Evolutionary conservation across 2,797 vertebrate species (phyloP).

Genomic region (Amblyopsis hoosieri): DNA sequence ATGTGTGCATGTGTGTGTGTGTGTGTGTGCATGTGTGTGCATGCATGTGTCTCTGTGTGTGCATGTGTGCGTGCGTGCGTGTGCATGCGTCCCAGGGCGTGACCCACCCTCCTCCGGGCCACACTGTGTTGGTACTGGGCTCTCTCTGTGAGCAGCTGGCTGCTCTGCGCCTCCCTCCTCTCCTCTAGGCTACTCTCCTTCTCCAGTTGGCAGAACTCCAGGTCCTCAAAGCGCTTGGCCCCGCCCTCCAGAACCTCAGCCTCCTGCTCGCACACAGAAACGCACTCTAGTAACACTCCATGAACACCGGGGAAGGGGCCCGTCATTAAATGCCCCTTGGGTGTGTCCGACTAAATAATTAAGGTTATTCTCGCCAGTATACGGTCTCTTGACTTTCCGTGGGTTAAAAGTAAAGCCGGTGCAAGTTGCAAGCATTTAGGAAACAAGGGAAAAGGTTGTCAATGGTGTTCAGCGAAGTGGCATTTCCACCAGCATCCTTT

Average conservation of each 20-base stretch:
- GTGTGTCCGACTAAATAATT: too few species aligned
- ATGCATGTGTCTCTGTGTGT: not conserved
- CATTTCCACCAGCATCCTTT: conserved; percentile 37
- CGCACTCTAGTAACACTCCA: conserved; percentile 26
- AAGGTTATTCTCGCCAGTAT: too few species aligned
- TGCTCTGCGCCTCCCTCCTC: conserved; percentile 82
- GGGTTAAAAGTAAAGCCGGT: too few species aligned
- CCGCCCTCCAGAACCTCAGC: conserved; percentile 86
- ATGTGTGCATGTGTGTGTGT: too few species aligned
- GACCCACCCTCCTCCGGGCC: conserved; percentile 85
- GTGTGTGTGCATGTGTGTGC: too few species aligned
- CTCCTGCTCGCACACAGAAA: conserved; percentile 73
- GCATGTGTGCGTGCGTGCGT: not conserved
- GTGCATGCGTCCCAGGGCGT: too few species aligned
- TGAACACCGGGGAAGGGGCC: not conserved
- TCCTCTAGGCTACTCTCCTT: conserved; percentile 90
- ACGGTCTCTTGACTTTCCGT: too few species aligned
- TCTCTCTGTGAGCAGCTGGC: conserved; percentile 84
- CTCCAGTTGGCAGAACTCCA: conserved; percentile 97
- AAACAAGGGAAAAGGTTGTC: conserved; percentile 21
- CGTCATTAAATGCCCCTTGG: too few species aligned
- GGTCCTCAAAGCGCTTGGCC: conserved; percentile 92
- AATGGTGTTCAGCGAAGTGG: not conserved
- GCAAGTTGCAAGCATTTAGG: conserved; percentile 51
- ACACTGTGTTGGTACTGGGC: conserved; percentile 84